Evolutionary conservation across 2,888 invertebrate species (phyloP), one percentile per base, ranked within the genome.

Genomic region (Danaus chrysippus): DNA sequence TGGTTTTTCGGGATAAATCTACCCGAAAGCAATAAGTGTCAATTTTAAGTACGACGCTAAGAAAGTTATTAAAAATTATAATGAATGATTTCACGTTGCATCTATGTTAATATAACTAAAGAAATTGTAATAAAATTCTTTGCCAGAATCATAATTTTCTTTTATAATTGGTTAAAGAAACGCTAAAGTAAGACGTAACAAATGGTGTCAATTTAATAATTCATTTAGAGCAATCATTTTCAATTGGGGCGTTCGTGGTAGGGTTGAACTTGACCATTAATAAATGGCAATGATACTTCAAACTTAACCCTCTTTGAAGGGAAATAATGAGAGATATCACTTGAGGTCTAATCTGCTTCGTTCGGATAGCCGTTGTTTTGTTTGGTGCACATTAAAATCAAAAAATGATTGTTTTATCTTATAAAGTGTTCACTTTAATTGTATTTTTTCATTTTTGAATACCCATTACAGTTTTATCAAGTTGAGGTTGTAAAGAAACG

Each of bases 251-350:
- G 73, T 71, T 64, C 68, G 68, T 74, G 70, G 73, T 70, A 71
- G 76, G 82, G 81, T 75, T 78, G 71, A 82, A 89, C 87, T 91
- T 89, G 89, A 91, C 89, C 90, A 85, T 87, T 90, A 85, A 89
- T 87, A 88, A 91, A 90, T 87, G 84, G 87, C 81, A 86, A 87
- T 88, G 87, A 89, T 89, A 88, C 90, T 91, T 87, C 87, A 88
- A 84, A 88, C 82, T 88, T 87, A 87, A 89, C 88, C 89, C 89
- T 86, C 81, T 79, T 79, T 61, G 70, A 68, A 69, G 66, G 68
- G 63, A 74, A 76, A 80, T 83, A 82, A 85, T 83, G 83, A 85
- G 84, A 77, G 83, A 74, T 81, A 83, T 81, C 83, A 77, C 71
- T 72, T 74, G 72, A 75, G 74, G 77, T 76, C 79, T 76, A 77